These are phyloP conservation scores for Acrossocheilus fasciatus DNA, from an alignment of 2,797 vertebrate genomes.

Conservation along the genomic window DNA sequence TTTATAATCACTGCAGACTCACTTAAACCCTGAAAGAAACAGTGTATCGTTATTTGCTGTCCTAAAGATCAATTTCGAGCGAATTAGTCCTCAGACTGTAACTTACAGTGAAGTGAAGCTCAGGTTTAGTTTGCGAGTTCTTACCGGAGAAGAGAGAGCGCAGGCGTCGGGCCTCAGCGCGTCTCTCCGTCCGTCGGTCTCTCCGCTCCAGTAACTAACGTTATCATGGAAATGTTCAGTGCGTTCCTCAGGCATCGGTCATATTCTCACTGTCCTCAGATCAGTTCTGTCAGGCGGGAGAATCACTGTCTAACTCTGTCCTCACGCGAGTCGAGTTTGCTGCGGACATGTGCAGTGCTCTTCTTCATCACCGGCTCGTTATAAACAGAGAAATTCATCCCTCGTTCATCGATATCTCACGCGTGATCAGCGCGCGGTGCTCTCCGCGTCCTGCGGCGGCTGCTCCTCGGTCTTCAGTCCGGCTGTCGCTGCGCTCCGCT, in stretches of 20 bases:
- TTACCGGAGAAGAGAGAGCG: constrained; percentile 57
- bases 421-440: background rate
- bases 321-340: background rate
- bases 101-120: background rate
- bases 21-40: background rate
- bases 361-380: background rate
- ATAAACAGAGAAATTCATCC: background rate
- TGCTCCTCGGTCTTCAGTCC: constrained; percentile 7
- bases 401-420: background rate
- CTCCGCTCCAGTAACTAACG: constrained; percentile 12
- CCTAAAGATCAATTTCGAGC: too few relatives aligned
- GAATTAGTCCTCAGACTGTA: background rate
- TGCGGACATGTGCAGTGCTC: background rate
- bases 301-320: constrained; percentile 2
- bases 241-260: constrained; percentile 25
- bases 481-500: constrained; percentile 31
- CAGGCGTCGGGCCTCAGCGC: constrained; percentile 51
- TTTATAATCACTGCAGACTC: background rate
- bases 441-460: constrained; percentile 10
- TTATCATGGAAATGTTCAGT: constrained; percentile 9
- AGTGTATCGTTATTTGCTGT: background rate
- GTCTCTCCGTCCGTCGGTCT: constrained; percentile 16
- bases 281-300: background rate
- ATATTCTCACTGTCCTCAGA: constrained; percentile 8
- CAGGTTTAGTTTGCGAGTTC: background rate